Evolutionary conservation across 1,140 invertebrate genomes (phyloP).

Genomic region (Orchesella cincta): DNA sequence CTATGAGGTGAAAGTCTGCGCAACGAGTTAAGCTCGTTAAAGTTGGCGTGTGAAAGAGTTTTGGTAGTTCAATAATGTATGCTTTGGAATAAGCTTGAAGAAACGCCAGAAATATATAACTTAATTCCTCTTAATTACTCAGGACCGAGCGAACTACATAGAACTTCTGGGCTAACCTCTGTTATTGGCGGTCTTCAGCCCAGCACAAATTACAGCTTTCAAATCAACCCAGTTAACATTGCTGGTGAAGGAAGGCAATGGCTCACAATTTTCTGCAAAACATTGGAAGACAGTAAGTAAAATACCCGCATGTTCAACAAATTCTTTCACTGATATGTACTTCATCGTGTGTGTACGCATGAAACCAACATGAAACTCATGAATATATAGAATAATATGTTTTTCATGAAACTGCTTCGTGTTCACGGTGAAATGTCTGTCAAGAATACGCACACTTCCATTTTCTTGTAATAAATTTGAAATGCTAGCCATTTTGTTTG

Average conservation of each 20-base stretch:
- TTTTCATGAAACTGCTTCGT: background rate
- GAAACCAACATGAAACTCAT: too few relatives aligned
- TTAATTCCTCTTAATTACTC: constrained; percentile 8
- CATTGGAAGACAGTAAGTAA: constrained; percentile 67
- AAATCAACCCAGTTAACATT: constrained; percentile 74
- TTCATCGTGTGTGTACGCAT: too few relatives aligned
- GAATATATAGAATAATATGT: too few relatives aligned
- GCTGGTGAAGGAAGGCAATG: constrained; percentile 75
- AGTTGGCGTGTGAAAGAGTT: too few relatives aligned
- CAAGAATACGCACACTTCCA: too few relatives aligned
- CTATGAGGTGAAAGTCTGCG: too few relatives aligned
- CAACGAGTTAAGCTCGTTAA: too few relatives aligned
- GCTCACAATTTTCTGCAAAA: constrained; percentile 68
- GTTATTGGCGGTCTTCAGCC: constrained; percentile 66
- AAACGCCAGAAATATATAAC: too few relatives aligned
- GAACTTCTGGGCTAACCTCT: constrained; percentile 60
- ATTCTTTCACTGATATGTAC: background rate
- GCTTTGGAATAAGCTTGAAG: too few relatives aligned
- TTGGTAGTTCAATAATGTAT: too few relatives aligned
- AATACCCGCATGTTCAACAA: background rate
- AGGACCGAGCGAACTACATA: constrained; percentile 60
- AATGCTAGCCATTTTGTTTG: background rate
- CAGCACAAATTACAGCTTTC: constrained; percentile 76
- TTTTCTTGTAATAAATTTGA: background rate
- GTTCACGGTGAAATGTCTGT: too few relatives aligned